Conservation (phyloP, 2,113 vertebrate species). For the Xenus cinereus region DNA sequence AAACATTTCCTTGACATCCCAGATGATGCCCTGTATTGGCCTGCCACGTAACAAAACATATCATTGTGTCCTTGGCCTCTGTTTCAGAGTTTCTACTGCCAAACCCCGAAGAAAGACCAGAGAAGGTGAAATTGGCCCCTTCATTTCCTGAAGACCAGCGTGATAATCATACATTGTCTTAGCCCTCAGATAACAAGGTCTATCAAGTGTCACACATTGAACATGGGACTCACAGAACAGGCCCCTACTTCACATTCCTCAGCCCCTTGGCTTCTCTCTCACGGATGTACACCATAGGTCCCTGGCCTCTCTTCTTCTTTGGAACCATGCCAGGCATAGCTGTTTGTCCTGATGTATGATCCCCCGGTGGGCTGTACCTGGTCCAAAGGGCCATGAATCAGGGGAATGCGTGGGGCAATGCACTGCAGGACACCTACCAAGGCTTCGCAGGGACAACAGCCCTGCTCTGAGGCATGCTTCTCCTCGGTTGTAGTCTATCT, state of each 20-base stretch:
- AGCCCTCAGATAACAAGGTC: neutral
- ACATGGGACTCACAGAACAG: neutral
- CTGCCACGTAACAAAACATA: neutral
- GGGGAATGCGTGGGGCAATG: neutral
- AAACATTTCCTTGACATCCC: neutral
- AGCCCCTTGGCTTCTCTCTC: neutral
- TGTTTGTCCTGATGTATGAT: neutral
- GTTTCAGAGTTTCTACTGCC: neutral
- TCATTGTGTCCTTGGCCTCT: accelerated
- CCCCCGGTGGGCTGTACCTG: accelerated
- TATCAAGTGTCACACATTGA: accelerated
- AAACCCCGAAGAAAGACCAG: neutral
- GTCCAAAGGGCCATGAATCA: neutral
- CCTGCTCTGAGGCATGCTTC: neutral
- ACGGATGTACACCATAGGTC: accelerated
- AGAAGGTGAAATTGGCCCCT: neutral
- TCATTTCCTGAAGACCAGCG: neutral
- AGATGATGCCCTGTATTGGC: neutral
- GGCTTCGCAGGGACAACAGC: neutral
- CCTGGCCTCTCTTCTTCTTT: neutral
- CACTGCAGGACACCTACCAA: neutral
- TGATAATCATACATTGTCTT: neutral
- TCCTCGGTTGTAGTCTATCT: accelerated
- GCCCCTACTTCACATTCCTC: neutral
- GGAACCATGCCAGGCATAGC: neutral